Evolutionary conservation across 2,888 invertebrate species (phyloP).

Genomic region (Chorisops tibialis): DNA sequence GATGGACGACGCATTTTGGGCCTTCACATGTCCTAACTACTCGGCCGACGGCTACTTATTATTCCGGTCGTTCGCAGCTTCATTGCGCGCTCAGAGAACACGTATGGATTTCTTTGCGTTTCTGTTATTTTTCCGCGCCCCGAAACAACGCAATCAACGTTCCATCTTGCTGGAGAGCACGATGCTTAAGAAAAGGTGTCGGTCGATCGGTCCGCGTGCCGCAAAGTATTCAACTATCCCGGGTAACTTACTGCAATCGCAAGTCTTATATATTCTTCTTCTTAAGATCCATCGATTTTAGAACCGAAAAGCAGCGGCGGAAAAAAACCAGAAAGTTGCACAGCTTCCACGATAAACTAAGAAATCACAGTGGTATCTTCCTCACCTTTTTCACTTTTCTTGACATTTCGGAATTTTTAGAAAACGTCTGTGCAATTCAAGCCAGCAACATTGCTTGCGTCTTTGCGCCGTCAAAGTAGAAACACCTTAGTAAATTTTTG

Average conservation of each 20-base stretch:
- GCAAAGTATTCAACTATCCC: neutral
- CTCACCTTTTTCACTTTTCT: slow-evolving; percentile 10
- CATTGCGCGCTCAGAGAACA: neutral
- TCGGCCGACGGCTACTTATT: neutral
- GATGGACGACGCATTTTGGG: neutral
- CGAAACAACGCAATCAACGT: too few relatives aligned
- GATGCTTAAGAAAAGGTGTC: too few relatives aligned
- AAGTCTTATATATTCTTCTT: too few relatives aligned
- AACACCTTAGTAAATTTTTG: neutral
- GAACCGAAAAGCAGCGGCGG: too few relatives aligned
- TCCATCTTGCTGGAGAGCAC: too few relatives aligned
- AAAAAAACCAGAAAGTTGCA: neutral
- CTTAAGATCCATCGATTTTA: too few relatives aligned
- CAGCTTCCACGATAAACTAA: neutral
- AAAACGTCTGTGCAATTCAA: neutral
- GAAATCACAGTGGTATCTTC: slow-evolving; percentile 1
- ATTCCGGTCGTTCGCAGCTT: slow-evolving; percentile 16
- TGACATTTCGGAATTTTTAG: slow-evolving; percentile 16
- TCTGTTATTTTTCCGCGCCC: too few relatives aligned
- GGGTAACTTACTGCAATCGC: too few relatives aligned
- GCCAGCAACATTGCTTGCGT: neutral
- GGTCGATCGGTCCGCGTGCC: neutral
- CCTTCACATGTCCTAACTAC: neutral
- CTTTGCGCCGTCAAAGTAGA: neutral
- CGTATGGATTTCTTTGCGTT: too few relatives aligned